These are phyloP conservation scores for Leptodirus hochenwartii DNA, from an alignment of 2,888 invertebrate species.

Conservation along the genomic window DNA sequence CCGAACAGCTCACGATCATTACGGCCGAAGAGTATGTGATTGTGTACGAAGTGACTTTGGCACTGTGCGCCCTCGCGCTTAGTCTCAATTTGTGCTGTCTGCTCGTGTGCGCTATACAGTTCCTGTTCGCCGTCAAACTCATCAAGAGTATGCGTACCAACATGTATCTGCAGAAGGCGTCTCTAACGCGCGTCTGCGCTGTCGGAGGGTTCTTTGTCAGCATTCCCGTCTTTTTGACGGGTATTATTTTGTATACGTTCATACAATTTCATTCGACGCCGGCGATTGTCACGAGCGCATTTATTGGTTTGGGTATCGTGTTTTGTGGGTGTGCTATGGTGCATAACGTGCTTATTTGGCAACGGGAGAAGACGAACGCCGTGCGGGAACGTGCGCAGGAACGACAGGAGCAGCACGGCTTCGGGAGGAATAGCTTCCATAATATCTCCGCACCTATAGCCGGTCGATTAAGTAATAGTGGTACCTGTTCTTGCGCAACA, in stretches of 20 bases:
- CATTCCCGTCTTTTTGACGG: conserved; percentile 83
- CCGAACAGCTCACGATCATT: conserved; percentile 36
- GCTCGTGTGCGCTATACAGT: conserved; percentile 85
- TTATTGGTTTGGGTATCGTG: conserved; percentile 79
- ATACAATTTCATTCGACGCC: conserved; percentile 85
- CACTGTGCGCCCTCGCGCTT: conserved; percentile 72
- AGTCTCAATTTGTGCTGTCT: conserved; percentile 81
- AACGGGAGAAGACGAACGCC: conserved; percentile 72
- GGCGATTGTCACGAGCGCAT: conserved; percentile 75
- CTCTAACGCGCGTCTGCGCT: conserved; percentile 76
- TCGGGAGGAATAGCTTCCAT: conserved; percentile 20
- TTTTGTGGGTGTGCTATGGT: conserved; percentile 89
- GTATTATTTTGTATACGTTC: conserved; percentile 86
- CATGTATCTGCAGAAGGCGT: conserved; percentile 83
- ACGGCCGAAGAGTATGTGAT: conserved; percentile 67
- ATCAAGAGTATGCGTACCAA: conserved; percentile 75
- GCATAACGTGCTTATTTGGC: conserved; percentile 90
- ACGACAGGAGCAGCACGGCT: conserved; percentile 18
- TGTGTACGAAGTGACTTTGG: conserved; percentile 82
- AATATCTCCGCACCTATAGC: conserved; percentile 17
- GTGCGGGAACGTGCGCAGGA: conserved; percentile 39
- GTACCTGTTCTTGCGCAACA: too few species aligned
- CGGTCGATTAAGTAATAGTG: conserved; percentile 14
- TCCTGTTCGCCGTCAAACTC: conserved; percentile 82
- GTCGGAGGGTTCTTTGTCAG: conserved; percentile 89